Conservation (phyloP, 2,797 vertebrate genomes). For the Babyrousa celebensis region DNA sequence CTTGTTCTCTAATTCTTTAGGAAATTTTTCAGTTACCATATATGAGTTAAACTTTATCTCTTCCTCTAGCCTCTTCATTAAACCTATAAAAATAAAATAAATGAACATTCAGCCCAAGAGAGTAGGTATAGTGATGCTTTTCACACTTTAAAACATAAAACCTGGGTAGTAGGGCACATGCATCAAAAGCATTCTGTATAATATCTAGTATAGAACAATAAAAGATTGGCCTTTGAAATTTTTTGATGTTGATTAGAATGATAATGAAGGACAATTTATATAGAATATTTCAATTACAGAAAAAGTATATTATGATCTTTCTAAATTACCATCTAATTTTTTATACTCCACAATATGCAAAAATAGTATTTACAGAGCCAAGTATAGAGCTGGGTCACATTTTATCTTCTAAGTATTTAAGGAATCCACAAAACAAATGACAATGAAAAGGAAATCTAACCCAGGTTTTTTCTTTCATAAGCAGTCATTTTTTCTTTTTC, state of each 20-base stretch:
- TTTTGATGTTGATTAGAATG: slow-evolving; percentile 44
- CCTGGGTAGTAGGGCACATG: not conserved
- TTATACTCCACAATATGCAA: slow-evolving; percentile 19
- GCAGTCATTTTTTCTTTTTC: not conserved
- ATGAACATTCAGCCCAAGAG: slow-evolving; percentile 61
- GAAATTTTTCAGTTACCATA: slow-evolving; percentile 97
- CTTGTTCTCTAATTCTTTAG: slow-evolving; percentile 96
- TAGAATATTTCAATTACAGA: slow-evolving; percentile 55
- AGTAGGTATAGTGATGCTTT: not conserved
- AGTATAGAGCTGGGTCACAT: not conserved
- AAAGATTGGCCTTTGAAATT: not conserved
- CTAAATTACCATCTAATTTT: slow-evolving; percentile 70
- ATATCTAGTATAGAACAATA: not conserved
- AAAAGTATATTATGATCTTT: slow-evolving; percentile 32
- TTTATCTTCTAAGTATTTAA: slow-evolving; percentile 64
- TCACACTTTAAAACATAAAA: not conserved
- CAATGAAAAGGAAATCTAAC: slow-evolving; percentile 53
- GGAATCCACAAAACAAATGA: slow-evolving; percentile 54
- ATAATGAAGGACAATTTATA: slow-evolving; percentile 59
- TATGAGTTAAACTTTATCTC: slow-evolving; percentile 98
- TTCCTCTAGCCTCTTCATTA: slow-evolving; percentile 98
- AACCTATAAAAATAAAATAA: slow-evolving; percentile 91
- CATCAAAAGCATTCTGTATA: not conserved
- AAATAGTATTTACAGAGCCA: slow-evolving; percentile 21
- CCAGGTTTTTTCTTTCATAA: not conserved